phyloP scores from a whole-genome alignment of 1,140 invertebrate species.

The Babylonia areolata region DNA sequence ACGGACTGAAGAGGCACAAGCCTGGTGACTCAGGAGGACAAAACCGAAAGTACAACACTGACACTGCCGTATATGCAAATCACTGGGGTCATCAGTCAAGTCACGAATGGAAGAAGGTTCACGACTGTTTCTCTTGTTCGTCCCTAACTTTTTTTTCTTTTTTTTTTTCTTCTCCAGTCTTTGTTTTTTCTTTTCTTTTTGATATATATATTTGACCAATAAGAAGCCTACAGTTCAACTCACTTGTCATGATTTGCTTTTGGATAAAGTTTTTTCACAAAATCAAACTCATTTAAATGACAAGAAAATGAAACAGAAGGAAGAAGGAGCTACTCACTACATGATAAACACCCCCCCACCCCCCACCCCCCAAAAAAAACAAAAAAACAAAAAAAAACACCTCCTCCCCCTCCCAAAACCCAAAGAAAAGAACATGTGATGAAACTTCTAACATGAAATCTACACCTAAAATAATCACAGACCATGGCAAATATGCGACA shows the following conservation, averaged over 20 bases:
- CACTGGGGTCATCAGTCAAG: conserved; percentile 23
- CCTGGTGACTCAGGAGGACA: neutral
- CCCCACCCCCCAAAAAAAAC: neutral
- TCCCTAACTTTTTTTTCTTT: neutral
- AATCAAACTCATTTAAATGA: neutral
- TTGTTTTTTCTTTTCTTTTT: no score
- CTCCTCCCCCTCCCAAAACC: no score
- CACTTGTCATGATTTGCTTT: neutral
- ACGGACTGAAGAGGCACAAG: neutral
- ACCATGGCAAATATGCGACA: no score
- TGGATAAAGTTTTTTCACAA: neutral
- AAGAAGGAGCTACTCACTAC: conserved; percentile 20
- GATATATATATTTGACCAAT: neutral
- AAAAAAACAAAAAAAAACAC: neutral
- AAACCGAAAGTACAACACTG: neutral
- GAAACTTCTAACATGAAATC: no score
- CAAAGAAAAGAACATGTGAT: neutral
- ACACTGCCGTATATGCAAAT: neutral
- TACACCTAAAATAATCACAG: no score
- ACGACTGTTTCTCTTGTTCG: neutral
- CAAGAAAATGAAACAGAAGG: neutral
- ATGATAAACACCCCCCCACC: neutral
- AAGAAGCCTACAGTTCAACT: neutral
- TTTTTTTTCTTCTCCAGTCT: neutral
- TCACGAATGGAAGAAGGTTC: conserved; percentile 28